Base-by-base conservation (phyloP, 2,113 vertebrate species). In the Aix galericulata region DNA sequence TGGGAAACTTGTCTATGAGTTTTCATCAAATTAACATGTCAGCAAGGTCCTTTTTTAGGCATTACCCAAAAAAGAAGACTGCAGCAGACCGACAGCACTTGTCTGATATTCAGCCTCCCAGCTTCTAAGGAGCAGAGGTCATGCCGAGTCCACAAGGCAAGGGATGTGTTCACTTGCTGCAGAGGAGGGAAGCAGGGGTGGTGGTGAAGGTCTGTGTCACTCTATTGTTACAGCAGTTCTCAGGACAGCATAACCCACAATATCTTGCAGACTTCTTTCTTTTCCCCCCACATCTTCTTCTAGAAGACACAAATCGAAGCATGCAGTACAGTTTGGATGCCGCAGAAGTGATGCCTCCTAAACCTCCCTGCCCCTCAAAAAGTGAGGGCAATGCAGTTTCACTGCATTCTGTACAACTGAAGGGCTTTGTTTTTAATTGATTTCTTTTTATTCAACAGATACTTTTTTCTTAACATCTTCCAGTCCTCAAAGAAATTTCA, bases 151-250 rank as follows among this genome's bases (percentile, higher is more conserved):
- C 76, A 26, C 0, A 1, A 81, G 67, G 59, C 23, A 58, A 80
- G 59, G 1, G 25, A 55, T 42, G 36, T 8, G 3, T 14, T 52
- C 1, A 1, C 46, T 72, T 2, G 0, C 36, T 18, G 21, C 27
- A 40, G 48, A 71, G 55, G 34, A 63, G 36, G 34, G 55, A 81
- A 83, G 29, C 6, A 22, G 82, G 9, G 68, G 23, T 0, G 1
- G 32, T 31, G 27, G 60, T 32, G 29, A 5, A 52, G 40, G 31
- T 68, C 71, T 17, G 1, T 22, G 13, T 17, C 36, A 10, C 2
- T 3, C 40, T 44, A 38, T 5, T 13, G 2, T 15, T 44, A 50
- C 23, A 68, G 53, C 62, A 55, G 38, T 21, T 34, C 34, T 36
- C 59, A 55, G 77, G 25, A 69, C 60, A 75, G 52, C 11, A 34